These are phyloP conservation scores for Adelosebastes latens DNA, from an alignment of 2,797 vertebrate genomes.

Conservation along the genomic window DNA sequence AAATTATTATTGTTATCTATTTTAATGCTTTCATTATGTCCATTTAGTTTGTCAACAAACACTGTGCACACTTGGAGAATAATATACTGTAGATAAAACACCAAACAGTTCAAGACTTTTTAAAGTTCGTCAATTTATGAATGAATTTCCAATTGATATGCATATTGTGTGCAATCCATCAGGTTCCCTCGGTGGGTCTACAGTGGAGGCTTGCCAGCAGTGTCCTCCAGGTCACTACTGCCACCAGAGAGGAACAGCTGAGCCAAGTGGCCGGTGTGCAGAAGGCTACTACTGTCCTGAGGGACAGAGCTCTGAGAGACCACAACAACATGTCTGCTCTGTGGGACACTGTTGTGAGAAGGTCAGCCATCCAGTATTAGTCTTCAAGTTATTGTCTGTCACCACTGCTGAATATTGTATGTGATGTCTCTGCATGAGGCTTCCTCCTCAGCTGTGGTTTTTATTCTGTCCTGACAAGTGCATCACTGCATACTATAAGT, in stretches of 20 bases:
- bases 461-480: conserved; percentile 21
- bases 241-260: conserved; percentile 70
- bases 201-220: conserved; percentile 80
- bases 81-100: background rate
- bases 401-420: conserved; percentile 36
- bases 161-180: background rate
- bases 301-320: conserved; percentile 78
- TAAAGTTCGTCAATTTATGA: background rate
- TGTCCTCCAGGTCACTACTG: conserved; percentile 90
- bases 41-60: background rate
- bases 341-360: conserved; percentile 82
- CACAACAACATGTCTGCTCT: conserved; percentile 75
- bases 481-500: conserved; percentile 2
- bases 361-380: conserved; percentile 62
- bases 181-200: conserved; percentile 80
- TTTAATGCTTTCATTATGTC: conserved; percentile 15
- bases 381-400: conserved; percentile 52
- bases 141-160: background rate
- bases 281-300: conserved; percentile 88
- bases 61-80: background rate
- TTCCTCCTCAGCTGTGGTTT: conserved; percentile 1
- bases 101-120: background rate
- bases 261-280: conserved; percentile 84
- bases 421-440: conserved; percentile 25
- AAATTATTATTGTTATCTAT: conserved; percentile 35